A percentile compares a stretch with the other conserved stretches of the same genome.
Evolutionary conservation across 1,140 invertebrate species (phyloP).

Genomic region (Ridgeia piscesae): DNA sequence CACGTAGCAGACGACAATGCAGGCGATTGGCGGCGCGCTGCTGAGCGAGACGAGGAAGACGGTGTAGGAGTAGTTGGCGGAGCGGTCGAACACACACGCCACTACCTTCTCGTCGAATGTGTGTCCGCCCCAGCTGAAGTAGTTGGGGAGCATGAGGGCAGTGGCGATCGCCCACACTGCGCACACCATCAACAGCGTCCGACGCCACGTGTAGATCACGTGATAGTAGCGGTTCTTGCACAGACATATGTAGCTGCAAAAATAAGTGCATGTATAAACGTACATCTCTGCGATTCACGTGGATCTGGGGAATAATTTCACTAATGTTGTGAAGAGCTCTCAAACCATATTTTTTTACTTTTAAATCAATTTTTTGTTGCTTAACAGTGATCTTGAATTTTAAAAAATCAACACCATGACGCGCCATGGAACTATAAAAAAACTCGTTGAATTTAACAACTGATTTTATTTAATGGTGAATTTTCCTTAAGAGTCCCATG

Average conservation of each 20-base stretch:
- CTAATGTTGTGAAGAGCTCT: no score
- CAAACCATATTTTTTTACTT: no score
- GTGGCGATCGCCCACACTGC: conserved; percentile 43
- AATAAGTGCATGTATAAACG: conserved; percentile 8
- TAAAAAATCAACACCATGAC: no score
- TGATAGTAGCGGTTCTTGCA: conserved; percentile 33
- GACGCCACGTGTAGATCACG: conserved; percentile 36
- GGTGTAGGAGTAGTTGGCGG: conserved; percentile 45
- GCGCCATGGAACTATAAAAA: no score
- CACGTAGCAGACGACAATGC: conserved; percentile 40
- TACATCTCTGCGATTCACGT: background rate
- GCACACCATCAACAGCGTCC: conserved; percentile 36
- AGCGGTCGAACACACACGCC: conserved; percentile 52
- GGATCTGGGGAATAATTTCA: no score
- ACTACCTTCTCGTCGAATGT: conserved; percentile 46
- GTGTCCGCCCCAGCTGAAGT: conserved; percentile 50
- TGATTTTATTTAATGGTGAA: no score
- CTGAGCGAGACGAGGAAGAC: conserved; percentile 41
- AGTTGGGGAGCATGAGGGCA: conserved; percentile 48
- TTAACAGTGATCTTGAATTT: no score
- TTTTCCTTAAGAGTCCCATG: no score
- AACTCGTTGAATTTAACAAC: no score
- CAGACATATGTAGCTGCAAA: conserved; percentile 17
- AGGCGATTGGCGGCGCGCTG: conserved; percentile 40
- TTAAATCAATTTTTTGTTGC: no score